Conservation (phyloP, 1,140 invertebrate genomes). For the Drosophila yakuba region DNA sequence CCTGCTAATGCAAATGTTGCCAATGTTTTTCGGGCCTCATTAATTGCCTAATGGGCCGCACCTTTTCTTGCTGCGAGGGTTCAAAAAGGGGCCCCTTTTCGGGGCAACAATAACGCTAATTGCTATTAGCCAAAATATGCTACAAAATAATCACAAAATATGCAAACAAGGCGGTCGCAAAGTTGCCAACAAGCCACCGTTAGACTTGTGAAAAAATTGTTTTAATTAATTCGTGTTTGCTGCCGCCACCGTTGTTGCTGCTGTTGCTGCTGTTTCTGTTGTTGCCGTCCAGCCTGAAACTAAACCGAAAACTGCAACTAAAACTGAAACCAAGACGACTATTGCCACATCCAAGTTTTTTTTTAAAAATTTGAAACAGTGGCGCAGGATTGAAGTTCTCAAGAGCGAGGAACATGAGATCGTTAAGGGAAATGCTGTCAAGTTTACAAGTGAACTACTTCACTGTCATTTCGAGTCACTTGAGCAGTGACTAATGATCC, state of each 20-base stretch:
- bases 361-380: constrained; percentile 7
- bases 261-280: constrained; percentile 23
- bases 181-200: constrained; percentile 64
- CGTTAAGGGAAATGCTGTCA: constrained; percentile 43
- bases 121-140: constrained; percentile 71
- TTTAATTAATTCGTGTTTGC: constrained; percentile 77
- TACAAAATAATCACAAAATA: constrained; percentile 71
- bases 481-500: constrained; percentile 42
- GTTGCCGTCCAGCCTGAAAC: constrained; percentile 1
- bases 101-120: constrained; percentile 69
- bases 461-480: constrained; percentile 10
- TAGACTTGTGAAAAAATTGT: constrained; percentile 63
- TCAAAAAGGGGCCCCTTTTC: constrained; percentile 3
- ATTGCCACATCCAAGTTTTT: constrained; percentile 50
- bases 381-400: constrained; percentile 46
- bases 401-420: constrained; percentile 45
- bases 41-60: constrained; percentile 79
- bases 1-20: constrained; percentile 36
- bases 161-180: constrained; percentile 69
- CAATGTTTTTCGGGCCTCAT: constrained; percentile 63
- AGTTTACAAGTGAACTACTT: constrained; percentile 5
- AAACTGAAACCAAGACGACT: constrained; percentile 7
- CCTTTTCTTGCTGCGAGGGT: constrained; percentile 33
- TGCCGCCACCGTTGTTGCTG: constrained; percentile 1
- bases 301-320: constrained; percentile 10